A percentile compares a stretch with the other conserved stretches of the same genome.
phyloP scores from a whole-genome alignment of 2,888 invertebrate species.

The Luperina nickerlii region DNA sequence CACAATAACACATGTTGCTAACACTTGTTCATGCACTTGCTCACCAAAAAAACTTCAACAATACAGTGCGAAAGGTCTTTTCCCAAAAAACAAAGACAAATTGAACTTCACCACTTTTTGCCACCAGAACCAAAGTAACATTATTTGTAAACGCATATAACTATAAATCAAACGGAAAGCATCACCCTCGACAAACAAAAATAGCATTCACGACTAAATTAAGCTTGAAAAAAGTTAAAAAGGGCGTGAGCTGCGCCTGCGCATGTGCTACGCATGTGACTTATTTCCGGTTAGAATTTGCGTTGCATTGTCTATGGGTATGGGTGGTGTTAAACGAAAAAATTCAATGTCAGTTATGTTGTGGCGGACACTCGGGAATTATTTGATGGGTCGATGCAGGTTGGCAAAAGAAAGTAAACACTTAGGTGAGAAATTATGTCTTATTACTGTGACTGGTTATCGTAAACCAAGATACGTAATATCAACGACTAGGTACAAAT shows the following conservation, averaged over 20 bases:
- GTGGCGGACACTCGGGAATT: constrained; percentile 1
- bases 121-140: constrained; percentile 31
- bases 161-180: constrained; percentile 83
- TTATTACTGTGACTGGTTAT: neutral
- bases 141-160: constrained; percentile 67
- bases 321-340: constrained; percentile 71
- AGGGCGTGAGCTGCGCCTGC: constrained; percentile 81
- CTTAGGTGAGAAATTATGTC: neutral
- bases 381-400: neutral
- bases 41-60: constrained; percentile 40
- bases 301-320: constrained; percentile 77
- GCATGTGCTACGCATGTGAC: constrained; percentile 88
- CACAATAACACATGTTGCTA: constrained; percentile 37
- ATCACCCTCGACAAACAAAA: constrained; percentile 80
- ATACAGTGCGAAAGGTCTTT: constrained; percentile 33
- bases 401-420: neutral
- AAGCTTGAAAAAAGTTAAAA: constrained; percentile 79
- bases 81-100: constrained; percentile 45
- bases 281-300: constrained; percentile 88
- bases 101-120: constrained; percentile 42
- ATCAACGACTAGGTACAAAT: neutral
- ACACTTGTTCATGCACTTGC: constrained; percentile 56
- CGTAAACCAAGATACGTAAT: neutral
- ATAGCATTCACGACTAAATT: constrained; percentile 80
- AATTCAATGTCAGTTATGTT: constrained; percentile 71